Conservation (phyloP, 2,797 vertebrate genomes). For the Pitangus sulphuratus region DNA sequence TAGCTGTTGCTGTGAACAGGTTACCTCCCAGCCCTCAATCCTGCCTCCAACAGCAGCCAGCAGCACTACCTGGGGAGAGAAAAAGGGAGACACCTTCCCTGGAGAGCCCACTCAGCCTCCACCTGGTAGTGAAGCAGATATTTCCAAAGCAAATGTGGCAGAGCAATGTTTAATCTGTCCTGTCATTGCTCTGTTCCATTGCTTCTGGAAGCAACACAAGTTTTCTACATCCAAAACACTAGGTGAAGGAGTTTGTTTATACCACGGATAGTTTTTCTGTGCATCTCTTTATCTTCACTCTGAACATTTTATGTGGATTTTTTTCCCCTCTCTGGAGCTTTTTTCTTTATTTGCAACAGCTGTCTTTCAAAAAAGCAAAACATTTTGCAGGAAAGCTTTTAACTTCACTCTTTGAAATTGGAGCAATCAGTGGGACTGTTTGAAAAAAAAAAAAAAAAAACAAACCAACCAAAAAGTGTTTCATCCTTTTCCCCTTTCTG, state of each 20-base stretch:
- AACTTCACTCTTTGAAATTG: neutral
- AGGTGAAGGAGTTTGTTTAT: neutral
- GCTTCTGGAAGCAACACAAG: neutral
- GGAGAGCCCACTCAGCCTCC: neutral
- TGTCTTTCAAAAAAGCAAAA: neutral
- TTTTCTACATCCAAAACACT: neutral
- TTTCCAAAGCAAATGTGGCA: neutral
- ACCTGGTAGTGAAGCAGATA: accelerated
- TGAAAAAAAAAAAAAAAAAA: neutral
- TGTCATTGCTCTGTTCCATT: neutral
- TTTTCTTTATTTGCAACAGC: neutral
- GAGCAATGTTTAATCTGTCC: neutral
- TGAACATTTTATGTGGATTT: neutral
- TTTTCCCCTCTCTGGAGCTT: neutral
- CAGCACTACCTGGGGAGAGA: neutral
- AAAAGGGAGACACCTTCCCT: neutral
- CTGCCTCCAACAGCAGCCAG: neutral
- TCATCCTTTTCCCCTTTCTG: neutral
- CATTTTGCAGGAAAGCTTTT: neutral
- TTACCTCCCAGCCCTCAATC: neutral
- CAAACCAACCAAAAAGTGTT: neutral
- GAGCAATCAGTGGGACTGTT: neutral
- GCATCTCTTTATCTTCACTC: neutral
- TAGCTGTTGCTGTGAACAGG: neutral
- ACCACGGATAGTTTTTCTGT: neutral